Base-by-base conservation (phyloP, 37 sponge, comb jelly and placozoan species). In the Beroe forskalii region DNA sequence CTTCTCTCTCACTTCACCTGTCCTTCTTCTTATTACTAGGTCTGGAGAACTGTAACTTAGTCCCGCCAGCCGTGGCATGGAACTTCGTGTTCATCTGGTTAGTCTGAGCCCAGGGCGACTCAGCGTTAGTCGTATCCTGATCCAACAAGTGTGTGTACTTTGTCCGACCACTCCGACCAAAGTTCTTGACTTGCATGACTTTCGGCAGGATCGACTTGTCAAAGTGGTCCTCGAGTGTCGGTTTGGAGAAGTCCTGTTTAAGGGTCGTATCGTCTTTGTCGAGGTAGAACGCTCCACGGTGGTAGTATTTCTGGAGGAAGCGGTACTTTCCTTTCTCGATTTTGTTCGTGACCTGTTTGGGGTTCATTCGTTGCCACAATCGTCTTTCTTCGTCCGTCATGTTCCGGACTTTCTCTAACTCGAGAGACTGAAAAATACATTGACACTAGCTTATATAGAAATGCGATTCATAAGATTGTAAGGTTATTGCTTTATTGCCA, bases 121-220 rank as follows among this genome's bases (percentile, higher is more conserved):
- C 95, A 80, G 72, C 67, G 25, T 64, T 92, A 27, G 99, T 95
- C 6, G 99, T 98, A 90, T 98, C 99, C 76, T 98, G 97, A 69
- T 98, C 97, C 27, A 98, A 93, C 33, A 98, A 92, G 76, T 98
- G 99, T 17, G 99, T 98, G 67, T 96, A 98, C 93, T 98, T 98
- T 36, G 99, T 98, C 36, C 99, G 35, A 19, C 99, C 99, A 44
- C 97, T 92, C n/a, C 95, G 67, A 3, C 99, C 99, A 93, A 98
- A 98, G 94, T 96, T 92, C 89, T 98, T 98, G n/a, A 97, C 99
- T 90, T 98, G 99, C 99, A 98, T 98, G 28, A 98, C 97, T 91
- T 96, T 94, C 14, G 99, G 99, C 39, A 98, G 92, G 0, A 98
- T 93, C 4, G 96, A 94, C 92, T 98, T 98, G 62, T 98, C 95